Percentiles rank a stretch among this genome's conserved stretches.
These are phyloP conservation scores for Platycheirus rosarum DNA, from an alignment of 2,888 invertebrate species.

Conservation along the genomic window DNA sequence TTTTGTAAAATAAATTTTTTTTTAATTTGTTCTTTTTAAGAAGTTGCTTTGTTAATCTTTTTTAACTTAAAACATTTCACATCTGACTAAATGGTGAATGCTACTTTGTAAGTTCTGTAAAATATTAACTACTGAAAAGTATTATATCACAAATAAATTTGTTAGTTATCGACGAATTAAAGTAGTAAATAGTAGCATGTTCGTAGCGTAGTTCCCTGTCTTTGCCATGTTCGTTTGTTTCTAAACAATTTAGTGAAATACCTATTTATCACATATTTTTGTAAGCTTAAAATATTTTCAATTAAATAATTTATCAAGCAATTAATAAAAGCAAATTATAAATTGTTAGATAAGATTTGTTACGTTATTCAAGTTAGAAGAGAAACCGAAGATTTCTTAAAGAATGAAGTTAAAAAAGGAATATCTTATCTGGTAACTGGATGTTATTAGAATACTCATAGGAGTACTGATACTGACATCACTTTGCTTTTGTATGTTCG, in stretches of 20 bases:
- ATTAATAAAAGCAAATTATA: not conserved
- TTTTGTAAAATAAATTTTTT: not conserved
- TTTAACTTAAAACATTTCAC: slow-evolving; percentile 46
- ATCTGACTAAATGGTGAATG: slow-evolving; percentile 25
- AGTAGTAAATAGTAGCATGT: slow-evolving; percentile 65
- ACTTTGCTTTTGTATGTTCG: too few relatives aligned
- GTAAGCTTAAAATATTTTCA: slow-evolving; percentile 30
- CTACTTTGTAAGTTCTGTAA: slow-evolving; percentile 35
- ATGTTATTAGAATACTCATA: too few relatives aligned
- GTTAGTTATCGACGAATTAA: slow-evolving; percentile 52
- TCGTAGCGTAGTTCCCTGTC: slow-evolving; percentile 70
- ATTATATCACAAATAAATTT: slow-evolving; percentile 66
- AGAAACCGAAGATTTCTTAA: too few relatives aligned
- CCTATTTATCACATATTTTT: slow-evolving; percentile 63
- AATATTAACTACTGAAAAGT: slow-evolving; percentile 61
- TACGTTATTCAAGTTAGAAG: too few relatives aligned
- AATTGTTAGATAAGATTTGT: too few relatives aligned
- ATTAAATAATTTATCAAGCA: slow-evolving; percentile 6
- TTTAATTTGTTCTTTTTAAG: slow-evolving; percentile 10
- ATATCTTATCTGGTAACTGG: too few relatives aligned
- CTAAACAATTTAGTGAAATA: slow-evolving; percentile 54
- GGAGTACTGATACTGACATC: too few relatives aligned
- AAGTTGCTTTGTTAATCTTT: slow-evolving; percentile 42
- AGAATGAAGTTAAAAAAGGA: too few relatives aligned
- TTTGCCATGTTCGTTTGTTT: slow-evolving; percentile 57